phyloP scores from a whole-genome alignment of 2,888 invertebrate genomes.

The Harpalus rubripes region DNA sequence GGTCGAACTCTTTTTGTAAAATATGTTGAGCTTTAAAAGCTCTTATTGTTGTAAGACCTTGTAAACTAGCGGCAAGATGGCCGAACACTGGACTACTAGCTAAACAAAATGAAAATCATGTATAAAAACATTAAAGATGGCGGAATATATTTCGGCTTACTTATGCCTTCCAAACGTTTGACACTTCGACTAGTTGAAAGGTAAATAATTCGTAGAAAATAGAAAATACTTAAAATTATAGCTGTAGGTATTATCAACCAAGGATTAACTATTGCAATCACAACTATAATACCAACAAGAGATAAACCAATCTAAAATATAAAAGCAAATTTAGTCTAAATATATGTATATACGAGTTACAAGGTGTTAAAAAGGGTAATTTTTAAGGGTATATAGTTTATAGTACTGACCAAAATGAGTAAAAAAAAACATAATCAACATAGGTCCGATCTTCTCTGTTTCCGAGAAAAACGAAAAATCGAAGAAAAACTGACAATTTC shows the following conservation, averaged over 20 bases:
- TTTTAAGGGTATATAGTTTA: too few species aligned
- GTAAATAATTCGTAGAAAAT: conserved; percentile 87
- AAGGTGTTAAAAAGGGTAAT: too few species aligned
- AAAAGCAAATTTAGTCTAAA: conserved; percentile 66
- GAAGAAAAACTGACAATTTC: too few species aligned
- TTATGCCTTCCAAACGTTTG: conserved; percentile 89
- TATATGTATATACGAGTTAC: too few species aligned
- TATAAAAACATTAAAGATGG: conserved; percentile 22
- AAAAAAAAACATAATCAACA: too few species aligned
- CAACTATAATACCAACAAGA: conserved; percentile 88
- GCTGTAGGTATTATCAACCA: conserved; percentile 86
- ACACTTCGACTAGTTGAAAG: conserved; percentile 89
- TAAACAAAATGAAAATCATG: conserved; percentile 74
- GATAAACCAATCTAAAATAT: conserved; percentile 88
- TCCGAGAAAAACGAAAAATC: too few species aligned
- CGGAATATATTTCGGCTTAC: conserved; percentile 78
- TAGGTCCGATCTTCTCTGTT: too few species aligned
- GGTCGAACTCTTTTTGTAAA: conserved; percentile 89
- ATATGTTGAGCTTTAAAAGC: conserved; percentile 91
- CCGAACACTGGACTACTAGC: conserved; percentile 97
- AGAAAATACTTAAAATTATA: conserved; percentile 86
- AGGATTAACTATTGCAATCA: conserved; percentile 88
- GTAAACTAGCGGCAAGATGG: conserved; percentile 92
- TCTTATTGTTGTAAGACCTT: conserved; percentile 94
- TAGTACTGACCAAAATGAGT: too few species aligned